Base-by-base conservation (phyloP, 2,888 invertebrate species). In the Asteroscopus sphinx region DNA sequence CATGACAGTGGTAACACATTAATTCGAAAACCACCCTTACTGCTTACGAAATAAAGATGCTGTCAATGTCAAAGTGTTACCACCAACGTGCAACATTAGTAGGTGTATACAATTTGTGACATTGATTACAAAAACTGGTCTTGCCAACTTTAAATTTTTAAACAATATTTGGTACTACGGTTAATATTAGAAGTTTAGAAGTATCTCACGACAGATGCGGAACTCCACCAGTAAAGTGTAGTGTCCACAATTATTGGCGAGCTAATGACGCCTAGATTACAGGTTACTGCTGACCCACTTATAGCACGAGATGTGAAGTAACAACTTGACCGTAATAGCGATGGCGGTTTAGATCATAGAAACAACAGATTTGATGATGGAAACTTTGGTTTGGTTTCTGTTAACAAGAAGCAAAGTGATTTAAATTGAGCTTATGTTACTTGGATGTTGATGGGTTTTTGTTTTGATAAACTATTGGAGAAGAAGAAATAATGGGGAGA, bases 241-340 rank as follows among this genome's bases (percentile, higher is more conserved):
- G 70, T 53, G 53, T 68, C 54, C 63, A 73, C 70, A 75, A 82
- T 82, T 71, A 76, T 73, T 72, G 62, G 69, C 66, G 52, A 70
- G 72, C 67, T 82, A 82, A 83, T 83, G 80, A 70, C 71, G 40
- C 52, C 57, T 42, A 73, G 74, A 82, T 82, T 80, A 69, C 73
- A 73, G 77, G 77, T 77, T 67, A 75, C 66, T 53, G 64, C 63
- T 78, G 81, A 83, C 81, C 77, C 58, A 81, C 77, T 75, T 80
- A 60, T 37, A 60, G 51, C 66, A 67, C 70, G 69, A 65, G 57
- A 75, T 58, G 41, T 76, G 69, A 63, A 59, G 75, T 68, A 76
- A 75, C 39, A 36, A 40, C 59, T 61, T 60, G 48, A 62, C 68
- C 63, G 64, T 72, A 70, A 65, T 69, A 40, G 48, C 15, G 44